These are phyloP conservation scores for Sarcophaga subvicina DNA, from an alignment of 2,888 invertebrate genomes.

Conservation along the genomic window DNA sequence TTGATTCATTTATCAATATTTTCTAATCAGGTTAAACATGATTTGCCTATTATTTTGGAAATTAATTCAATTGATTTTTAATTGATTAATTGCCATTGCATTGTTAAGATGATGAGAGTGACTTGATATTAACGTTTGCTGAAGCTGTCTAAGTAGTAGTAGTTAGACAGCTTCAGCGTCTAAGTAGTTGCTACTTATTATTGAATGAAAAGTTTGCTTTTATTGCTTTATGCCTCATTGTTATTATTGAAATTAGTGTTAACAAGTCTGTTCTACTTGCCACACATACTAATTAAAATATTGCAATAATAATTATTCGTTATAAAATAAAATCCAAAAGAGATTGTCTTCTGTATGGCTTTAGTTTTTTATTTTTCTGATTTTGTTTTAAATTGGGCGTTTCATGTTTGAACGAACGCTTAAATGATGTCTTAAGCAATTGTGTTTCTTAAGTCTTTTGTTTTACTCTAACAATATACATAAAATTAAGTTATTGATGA, in stretches of 20 bases:
- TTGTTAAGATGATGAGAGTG: constrained; percentile 1
- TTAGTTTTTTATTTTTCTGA: too few species aligned
- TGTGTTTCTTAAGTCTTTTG: constrained; percentile 54
- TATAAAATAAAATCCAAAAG: constrained; percentile 33
- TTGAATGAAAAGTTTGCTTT: background rate
- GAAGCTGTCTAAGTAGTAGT: background rate
- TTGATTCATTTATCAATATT: background rate
- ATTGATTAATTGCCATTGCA: constrained; percentile 26
- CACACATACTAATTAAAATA: constrained; percentile 51
- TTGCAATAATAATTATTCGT: constrained; percentile 32
- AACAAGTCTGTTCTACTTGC: constrained; percentile 58
- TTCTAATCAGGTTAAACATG: constrained; percentile 36
- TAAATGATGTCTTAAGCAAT: constrained; percentile 12
- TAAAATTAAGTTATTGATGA: background rate
- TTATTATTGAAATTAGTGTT: constrained; percentile 45
- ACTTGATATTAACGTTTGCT: constrained; percentile 12
- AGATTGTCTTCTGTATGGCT: constrained; percentile 35
- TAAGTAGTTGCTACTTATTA: background rate
- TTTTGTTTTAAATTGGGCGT: constrained; percentile 1
- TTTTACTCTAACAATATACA: background rate
- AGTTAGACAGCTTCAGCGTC: background rate
- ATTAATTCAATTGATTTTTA: constrained; percentile 29
- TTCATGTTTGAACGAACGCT: constrained; percentile 15
- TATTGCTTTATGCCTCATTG: constrained; percentile 9
- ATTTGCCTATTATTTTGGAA: background rate